phyloP scores from a whole-genome alignment of 2,888 invertebrate species.

The Xestoiulus laeticollis region DNA sequence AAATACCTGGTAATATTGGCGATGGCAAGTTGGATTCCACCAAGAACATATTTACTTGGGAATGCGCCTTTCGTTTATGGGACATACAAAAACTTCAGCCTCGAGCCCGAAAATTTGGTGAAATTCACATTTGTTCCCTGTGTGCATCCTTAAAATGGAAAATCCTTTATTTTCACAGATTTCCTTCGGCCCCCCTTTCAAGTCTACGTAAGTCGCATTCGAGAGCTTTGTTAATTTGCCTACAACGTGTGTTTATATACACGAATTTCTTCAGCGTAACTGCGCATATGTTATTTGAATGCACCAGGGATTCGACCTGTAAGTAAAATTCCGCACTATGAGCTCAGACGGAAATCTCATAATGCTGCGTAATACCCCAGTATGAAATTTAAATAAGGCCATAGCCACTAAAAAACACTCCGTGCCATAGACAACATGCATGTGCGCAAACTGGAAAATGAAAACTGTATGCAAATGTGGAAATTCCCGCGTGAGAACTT shows the following conservation, averaged over 20 bases:
- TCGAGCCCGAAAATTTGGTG: background rate
- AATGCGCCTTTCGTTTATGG: no score
- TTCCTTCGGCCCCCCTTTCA: background rate
- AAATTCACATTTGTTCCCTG: background rate
- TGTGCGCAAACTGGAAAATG: background rate
- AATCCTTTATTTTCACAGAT: background rate
- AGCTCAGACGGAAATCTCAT: background rate
- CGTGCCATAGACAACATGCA: background rate
- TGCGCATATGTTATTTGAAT: background rate
- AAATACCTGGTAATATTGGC: no score
- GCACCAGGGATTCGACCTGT: background rate
- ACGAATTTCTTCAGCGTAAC: background rate
- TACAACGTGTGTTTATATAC: background rate
- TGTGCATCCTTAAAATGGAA: background rate
- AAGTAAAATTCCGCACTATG: background rate
- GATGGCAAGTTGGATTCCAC: no score
- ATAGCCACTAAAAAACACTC: background rate
- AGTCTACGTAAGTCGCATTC: background rate
- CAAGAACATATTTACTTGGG: no score
- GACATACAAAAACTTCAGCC: no score
- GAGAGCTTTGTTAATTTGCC: background rate
- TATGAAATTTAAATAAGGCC: background rate
- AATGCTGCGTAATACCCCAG: background rate
- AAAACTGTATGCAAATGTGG: background rate
- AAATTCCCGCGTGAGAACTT: background rate